Evolutionary conservation across 2,113 vertebrate genomes (phyloP).

Genomic region (Epinephelus fuscoguttatus): DNA sequence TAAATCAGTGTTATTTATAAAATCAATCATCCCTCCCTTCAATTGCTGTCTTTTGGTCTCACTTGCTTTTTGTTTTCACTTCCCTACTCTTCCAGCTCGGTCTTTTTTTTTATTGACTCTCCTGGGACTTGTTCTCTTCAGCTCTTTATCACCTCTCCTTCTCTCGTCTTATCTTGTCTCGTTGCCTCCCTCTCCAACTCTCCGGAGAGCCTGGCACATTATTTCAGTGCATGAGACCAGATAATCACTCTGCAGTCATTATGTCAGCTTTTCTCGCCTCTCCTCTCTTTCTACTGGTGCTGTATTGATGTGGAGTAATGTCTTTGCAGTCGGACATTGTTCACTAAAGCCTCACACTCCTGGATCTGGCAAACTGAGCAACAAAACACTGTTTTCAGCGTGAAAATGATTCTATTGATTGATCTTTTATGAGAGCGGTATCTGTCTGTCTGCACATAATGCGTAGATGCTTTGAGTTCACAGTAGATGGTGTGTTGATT

Average conservation of each 20-base stretch:
- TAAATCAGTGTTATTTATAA: conserved; percentile 64
- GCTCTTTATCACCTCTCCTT: conserved; percentile 66
- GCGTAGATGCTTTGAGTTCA: background rate
- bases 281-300: conserved; percentile 45
- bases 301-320: conserved; percentile 58
- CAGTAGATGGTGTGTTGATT: background rate
- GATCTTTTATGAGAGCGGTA: background rate
- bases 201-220: conserved; percentile 71
- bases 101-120: conserved; percentile 68
- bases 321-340: conserved; percentile 42
- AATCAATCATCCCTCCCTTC: conserved; percentile 59
- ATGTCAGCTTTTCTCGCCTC: conserved; percentile 53
- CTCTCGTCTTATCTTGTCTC: conserved; percentile 72
- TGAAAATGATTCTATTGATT: conserved; percentile 57
- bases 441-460: conserved; percentile 19
- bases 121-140: conserved; percentile 67
- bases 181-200: conserved; percentile 67
- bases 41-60: conserved; percentile 44
- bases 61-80: conserved; percentile 55
- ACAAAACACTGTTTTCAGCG: conserved; percentile 3
- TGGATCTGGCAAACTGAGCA: conserved; percentile 11
- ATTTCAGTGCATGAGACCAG: conserved; percentile 76
- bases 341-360: conserved; percentile 35
- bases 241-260: conserved; percentile 77
- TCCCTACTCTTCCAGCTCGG: conserved; percentile 27